A percentile compares a stretch with the other conserved stretches of the same genome.
Conservation (phyloP, 1,140 invertebrate genomes). For the Lanistes nyassanus region DNA sequence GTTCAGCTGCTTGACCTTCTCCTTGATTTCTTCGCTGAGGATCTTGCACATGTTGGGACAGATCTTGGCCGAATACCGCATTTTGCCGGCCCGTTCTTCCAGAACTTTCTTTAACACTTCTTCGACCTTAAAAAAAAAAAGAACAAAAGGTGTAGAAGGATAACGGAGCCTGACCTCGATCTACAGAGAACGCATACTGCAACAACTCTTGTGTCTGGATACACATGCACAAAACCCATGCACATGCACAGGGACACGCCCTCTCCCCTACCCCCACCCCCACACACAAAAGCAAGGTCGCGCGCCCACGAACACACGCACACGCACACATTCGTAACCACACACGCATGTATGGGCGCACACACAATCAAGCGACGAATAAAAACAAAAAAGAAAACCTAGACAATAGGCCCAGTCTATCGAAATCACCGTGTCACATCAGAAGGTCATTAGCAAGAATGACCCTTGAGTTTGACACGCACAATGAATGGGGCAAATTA, state of each 20-base stretch:
- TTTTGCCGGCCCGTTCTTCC: conserved; percentile 37
- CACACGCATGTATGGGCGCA: background rate
- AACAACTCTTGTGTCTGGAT: too few relatives aligned
- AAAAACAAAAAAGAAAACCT: background rate
- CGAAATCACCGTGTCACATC: too few relatives aligned
- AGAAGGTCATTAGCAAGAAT: background rate
- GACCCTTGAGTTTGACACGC: too few relatives aligned
- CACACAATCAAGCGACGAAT: background rate
- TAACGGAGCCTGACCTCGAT: too few relatives aligned
- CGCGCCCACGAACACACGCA: background rate
- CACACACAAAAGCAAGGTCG: background rate
- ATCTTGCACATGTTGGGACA: conserved; percentile 45
- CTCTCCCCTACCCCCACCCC: background rate
- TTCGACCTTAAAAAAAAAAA: conserved; percentile 22
- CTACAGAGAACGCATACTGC: too few relatives aligned
- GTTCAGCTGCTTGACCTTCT: conserved; percentile 51
- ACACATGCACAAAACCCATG: too few relatives aligned
- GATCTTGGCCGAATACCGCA: conserved; percentile 48
- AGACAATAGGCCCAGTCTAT: too few relatives aligned
- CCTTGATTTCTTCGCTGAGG: conserved; percentile 54
- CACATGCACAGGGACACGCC: background rate
- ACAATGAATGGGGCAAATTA: too few relatives aligned
- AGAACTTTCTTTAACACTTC: conserved; percentile 36
- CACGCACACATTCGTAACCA: background rate
- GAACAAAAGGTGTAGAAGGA: background rate